A percentile compares a stretch with the other conserved stretches of the same genome.
Evolutionary conservation across 35 echinoderm and acorn worm genomes (phyloP).

Genomic region (Acanthaster planci): DNA sequence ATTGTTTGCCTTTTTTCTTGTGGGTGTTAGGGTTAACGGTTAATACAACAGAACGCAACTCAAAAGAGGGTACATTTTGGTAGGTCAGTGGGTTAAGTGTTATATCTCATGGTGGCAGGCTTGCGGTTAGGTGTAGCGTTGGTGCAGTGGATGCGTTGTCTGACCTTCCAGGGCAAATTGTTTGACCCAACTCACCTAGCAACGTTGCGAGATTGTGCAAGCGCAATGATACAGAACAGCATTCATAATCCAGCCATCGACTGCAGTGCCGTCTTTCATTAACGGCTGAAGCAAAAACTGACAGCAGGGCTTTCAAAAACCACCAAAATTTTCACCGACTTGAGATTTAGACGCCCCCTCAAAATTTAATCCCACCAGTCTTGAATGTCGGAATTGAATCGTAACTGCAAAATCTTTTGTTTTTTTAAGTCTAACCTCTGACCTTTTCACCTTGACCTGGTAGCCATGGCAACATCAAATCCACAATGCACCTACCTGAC

Average conservation of each 20-base stretch:
- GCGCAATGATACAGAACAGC: too few relatives aligned
- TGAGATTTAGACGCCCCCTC: too few relatives aligned
- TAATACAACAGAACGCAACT: slow-evolving; percentile 7
- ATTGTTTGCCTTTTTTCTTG: background rate
- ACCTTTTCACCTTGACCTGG: background rate
- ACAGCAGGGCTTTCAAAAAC: too few relatives aligned
- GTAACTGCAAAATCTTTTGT: background rate
- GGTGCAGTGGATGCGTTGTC: slow-evolving; percentile 27
- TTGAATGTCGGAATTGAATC: too few relatives aligned
- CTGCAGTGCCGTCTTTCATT: too few relatives aligned
- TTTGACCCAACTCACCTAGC: too few relatives aligned
- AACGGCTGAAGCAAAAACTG: too few relatives aligned
- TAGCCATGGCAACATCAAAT: slow-evolving; percentile 25
- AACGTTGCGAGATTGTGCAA: too few relatives aligned
- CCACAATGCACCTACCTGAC: slow-evolving; percentile 19
- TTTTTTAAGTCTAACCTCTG: background rate
- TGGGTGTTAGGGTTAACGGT: slow-evolving; percentile 12
- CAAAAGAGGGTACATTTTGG: background rate
- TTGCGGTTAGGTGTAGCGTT: background rate
- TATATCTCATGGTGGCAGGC: background rate
- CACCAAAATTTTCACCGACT: too few relatives aligned
- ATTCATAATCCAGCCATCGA: too few relatives aligned
- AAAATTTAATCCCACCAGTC: too few relatives aligned
- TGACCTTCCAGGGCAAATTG: background rate
- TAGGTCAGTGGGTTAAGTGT: background rate